Evolutionary conservation across 1,140 invertebrate species (phyloP).

Genomic region (Diabrotica virgifera): DNA sequence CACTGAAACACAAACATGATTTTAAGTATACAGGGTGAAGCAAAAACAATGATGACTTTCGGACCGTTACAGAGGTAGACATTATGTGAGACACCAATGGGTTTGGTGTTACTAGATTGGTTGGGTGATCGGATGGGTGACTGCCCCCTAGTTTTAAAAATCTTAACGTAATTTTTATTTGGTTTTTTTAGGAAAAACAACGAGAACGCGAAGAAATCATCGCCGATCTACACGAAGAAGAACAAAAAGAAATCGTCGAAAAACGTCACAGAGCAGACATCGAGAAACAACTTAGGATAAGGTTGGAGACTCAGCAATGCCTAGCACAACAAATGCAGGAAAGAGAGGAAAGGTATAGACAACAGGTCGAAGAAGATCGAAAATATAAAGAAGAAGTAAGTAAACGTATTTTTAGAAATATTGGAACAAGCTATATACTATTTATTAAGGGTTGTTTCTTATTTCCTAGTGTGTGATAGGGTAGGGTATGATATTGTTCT

Average conservation of each 20-base stretch:
- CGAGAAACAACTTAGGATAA: slow-evolving; percentile 36
- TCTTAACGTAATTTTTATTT: not conserved
- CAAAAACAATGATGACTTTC: too few relatives aligned
- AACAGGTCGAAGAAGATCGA: slow-evolving; percentile 38
- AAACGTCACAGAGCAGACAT: slow-evolving; percentile 33
- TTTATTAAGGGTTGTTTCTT: too few relatives aligned
- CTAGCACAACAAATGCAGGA: slow-evolving; percentile 40
- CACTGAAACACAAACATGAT: too few relatives aligned
- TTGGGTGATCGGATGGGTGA: too few relatives aligned
- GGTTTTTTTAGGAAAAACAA: slow-evolving; percentile 32
- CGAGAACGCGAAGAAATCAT: slow-evolving; percentile 44
- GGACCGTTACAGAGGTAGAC: too few relatives aligned
- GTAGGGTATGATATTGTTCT: too few relatives aligned
- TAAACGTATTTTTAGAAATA: not conserved
- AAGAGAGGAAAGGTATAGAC: slow-evolving; percentile 29
- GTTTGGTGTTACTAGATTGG: too few relatives aligned
- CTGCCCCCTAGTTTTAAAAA: too few relatives aligned
- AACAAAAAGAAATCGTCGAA: slow-evolving; percentile 39
- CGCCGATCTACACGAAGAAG: slow-evolving; percentile 40
- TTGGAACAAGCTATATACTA: too few relatives aligned
- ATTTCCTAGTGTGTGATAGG: too few relatives aligned
- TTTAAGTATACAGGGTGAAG: too few relatives aligned
- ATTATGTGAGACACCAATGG: too few relatives aligned
- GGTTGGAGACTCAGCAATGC: slow-evolving; percentile 33
- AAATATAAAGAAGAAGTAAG: slow-evolving; percentile 40